Percentiles rank a stretch among this genome's conserved stretches.
Evolutionary conservation across 2,113 vertebrate genomes (phyloP).

Genomic region (Hemibagrus wyckioides): DNA sequence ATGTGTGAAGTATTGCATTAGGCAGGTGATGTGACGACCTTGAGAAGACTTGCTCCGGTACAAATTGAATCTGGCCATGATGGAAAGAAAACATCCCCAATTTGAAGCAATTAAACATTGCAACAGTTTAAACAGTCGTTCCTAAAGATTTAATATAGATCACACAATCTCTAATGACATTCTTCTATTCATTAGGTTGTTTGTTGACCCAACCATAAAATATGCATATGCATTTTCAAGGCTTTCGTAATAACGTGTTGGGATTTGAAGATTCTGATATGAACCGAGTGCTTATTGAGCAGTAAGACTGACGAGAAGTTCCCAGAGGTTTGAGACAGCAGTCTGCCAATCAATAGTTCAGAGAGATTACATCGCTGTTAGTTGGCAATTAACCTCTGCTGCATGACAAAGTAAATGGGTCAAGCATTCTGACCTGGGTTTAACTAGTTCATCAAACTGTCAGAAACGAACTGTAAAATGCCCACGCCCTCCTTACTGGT

Average conservation of each 20-base stretch:
- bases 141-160: constrained; percentile 18
- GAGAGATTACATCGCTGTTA: constrained; percentile 34
- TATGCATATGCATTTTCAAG: not conserved
- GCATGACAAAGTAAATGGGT: constrained; percentile 30
- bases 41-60: not conserved
- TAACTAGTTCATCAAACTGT: constrained; percentile 40
- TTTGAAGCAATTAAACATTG: not conserved
- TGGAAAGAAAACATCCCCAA: not conserved
- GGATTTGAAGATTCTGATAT: not conserved
- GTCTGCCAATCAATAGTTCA: constrained; percentile 29
- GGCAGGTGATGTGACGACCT: not conserved
- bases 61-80: not conserved
- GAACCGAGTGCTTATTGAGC: not conserved
- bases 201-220: constrained; percentile 3
- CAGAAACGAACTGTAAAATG: constrained; percentile 31
- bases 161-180: constrained; percentile 8
- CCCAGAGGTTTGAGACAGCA: constrained; percentile 6
- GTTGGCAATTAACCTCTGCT: constrained; percentile 36
- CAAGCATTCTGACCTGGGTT: constrained; percentile 37
- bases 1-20: not conserved
- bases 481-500: not conserved
- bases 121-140: not conserved
- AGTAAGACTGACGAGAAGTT: not conserved
- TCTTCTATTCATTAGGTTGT: not conserved
- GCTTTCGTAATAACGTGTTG: not conserved